Conservation (phyloP, 2,797 vertebrate species). For the Takifugu ocellatus region DNA sequence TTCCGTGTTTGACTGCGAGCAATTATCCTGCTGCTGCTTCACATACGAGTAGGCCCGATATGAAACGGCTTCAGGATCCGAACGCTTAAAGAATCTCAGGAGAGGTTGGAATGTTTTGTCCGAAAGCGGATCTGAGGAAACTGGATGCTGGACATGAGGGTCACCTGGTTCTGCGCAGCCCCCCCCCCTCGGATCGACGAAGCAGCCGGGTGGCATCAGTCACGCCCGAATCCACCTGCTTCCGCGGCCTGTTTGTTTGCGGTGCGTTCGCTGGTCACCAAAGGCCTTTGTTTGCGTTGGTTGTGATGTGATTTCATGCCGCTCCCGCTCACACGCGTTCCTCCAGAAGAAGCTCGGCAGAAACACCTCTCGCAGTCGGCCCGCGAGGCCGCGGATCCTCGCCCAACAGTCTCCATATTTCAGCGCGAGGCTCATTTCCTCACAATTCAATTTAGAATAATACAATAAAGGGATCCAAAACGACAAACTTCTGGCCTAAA, state of each 20-base stretch:
- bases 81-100: not conserved
- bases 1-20: slow-evolving; percentile 17
- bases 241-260: slow-evolving; percentile 34
- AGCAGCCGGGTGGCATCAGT: slow-evolving; percentile 36
- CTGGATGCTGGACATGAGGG: not conserved
- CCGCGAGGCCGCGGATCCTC: not conserved
- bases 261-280: slow-evolving; percentile 14
- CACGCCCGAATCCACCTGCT: slow-evolving; percentile 32
- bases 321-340: slow-evolving; percentile 3
- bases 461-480: not conserved
- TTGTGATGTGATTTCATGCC: slow-evolving; percentile 19
- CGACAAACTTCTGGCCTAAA: not conserved
- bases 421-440: not conserved
- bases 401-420: not conserved
- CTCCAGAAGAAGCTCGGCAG: slow-evolving; percentile 8
- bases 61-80: not conserved
- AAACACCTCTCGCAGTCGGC: slow-evolving; percentile 1
- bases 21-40: slow-evolving; percentile 15
- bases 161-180: no score
- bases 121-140: not conserved
- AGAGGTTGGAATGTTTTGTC: not conserved
- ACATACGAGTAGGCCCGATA: slow-evolving; percentile 3
- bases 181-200: no score
- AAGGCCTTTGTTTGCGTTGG: slow-evolving; percentile 36
- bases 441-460: not conserved